A percentile compares a stretch with the other conserved stretches of the same genome.
These are phyloP conservation scores for Triplophysa siluroides DNA, from an alignment of 2,113 vertebrate genomes.

Conservation along the genomic window DNA sequence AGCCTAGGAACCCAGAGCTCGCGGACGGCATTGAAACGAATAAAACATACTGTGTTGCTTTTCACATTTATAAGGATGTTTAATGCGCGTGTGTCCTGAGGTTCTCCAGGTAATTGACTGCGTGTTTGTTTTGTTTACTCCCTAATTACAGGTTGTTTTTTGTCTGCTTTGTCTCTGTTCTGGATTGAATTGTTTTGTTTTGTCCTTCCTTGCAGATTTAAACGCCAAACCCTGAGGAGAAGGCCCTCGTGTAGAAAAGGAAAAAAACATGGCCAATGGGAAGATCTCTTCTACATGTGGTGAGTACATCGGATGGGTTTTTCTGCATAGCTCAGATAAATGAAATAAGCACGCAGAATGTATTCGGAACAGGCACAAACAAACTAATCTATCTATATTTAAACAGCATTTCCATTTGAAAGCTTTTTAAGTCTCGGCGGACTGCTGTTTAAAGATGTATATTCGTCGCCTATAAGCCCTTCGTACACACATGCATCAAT, in stretches of 20 bases:
- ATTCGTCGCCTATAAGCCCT: constrained; percentile 5
- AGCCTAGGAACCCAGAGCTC: constrained; percentile 5
- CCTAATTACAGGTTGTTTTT: constrained; percentile 11
- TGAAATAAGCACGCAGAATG: neutral
- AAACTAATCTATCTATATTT: constrained; percentile 40
- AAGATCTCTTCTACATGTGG: constrained; percentile 77
- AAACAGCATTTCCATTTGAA: constrained; percentile 35
- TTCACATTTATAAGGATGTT: constrained; percentile 1
- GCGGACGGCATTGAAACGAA: neutral
- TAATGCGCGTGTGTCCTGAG: neutral
- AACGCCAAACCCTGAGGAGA: constrained; percentile 44
- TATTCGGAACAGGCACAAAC: constrained; percentile 21
- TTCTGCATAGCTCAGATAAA: constrained; percentile 38
- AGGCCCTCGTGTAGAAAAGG: constrained; percentile 39
- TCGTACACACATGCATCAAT: constrained; percentile 1
- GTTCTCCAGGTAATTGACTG: neutral
- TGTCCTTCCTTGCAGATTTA: constrained; percentile 57
- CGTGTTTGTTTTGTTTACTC: constrained; percentile 8
- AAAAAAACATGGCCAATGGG: constrained; percentile 69
- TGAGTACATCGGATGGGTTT: constrained; percentile 57
- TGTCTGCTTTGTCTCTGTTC: neutral
- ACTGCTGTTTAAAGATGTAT: constrained; percentile 27
- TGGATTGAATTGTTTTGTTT: neutral
- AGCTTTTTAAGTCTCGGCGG: constrained; percentile 12
- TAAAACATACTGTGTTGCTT: constrained; percentile 26